Percentiles rank a stretch among this genome's conserved stretches.
Evolutionary conservation across 2,113 vertebrate species (phyloP).

Genomic region (Brachypodius melanocephalos): DNA sequence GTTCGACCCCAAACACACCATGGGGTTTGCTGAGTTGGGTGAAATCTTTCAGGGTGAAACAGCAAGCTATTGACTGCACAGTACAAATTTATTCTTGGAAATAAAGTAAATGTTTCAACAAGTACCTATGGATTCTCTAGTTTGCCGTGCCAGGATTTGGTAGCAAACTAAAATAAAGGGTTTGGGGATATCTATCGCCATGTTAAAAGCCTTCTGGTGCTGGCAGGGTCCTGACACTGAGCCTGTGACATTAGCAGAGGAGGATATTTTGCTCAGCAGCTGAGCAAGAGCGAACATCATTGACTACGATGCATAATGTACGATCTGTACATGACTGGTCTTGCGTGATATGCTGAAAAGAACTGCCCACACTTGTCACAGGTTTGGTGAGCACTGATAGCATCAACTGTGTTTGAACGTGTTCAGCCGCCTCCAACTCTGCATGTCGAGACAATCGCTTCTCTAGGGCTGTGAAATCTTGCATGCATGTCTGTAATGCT

Average conservation of each 20-base stretch:
- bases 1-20: neutral
- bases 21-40: neutral
- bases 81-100: neutral
- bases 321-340: slow-evolving; percentile 2
- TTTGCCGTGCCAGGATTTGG: neutral
- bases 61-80: neutral
- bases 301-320: neutral
- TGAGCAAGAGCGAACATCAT: neutral
- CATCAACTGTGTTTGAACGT: slow-evolving; percentile 46
- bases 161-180: neutral
- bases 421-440: slow-evolving; percentile 24
- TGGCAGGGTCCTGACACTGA: neutral
- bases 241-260: neutral
- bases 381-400: neutral
- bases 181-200: neutral
- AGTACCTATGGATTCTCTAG: neutral
- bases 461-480: neutral
- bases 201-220: neutral
- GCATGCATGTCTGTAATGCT: neutral
- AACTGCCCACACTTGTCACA: slow-evolving; percentile 53
- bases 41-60: neutral
- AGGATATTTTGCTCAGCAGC: neutral
- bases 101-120: neutral
- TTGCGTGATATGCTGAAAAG: neutral
- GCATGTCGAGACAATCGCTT: slow-evolving; percentile 35